Evolutionary conservation across 2,797 vertebrate genomes (phyloP).

Genomic region (Danio choprae): DNA sequence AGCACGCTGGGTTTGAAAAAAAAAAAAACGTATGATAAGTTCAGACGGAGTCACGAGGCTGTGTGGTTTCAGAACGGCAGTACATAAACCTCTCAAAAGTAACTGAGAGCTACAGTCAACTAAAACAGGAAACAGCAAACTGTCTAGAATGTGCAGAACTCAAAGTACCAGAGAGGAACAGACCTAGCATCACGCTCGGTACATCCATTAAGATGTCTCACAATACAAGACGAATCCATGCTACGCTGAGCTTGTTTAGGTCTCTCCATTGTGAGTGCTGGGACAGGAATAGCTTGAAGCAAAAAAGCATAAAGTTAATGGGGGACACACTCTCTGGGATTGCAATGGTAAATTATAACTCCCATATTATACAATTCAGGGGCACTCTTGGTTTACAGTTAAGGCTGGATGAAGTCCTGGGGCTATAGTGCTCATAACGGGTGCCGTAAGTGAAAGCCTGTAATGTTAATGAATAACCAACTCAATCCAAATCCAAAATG

Average conservation of each 20-base stretch:
- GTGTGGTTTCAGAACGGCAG: not conserved
- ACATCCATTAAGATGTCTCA: constrained; percentile 48
- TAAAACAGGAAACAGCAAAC: not conserved
- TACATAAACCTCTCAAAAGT: constrained; percentile 16
- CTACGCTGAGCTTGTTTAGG: constrained; percentile 53
- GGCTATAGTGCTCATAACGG: constrained; percentile 51
- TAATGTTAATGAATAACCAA: constrained; percentile 54
- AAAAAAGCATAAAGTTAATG: constrained; percentile 54
- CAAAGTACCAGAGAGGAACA: constrained; percentile 13
- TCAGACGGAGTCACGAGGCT: constrained; percentile 11
- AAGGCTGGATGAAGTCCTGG: constrained; percentile 53
- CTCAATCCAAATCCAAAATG: constrained; percentile 50
- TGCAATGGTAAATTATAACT: constrained; percentile 56
- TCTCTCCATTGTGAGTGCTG: constrained; percentile 45
- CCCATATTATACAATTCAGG: constrained; percentile 53
- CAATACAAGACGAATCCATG: constrained; percentile 48
- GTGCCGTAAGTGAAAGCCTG: constrained; percentile 47
- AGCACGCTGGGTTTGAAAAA: constrained; percentile 19
- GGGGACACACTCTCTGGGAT: constrained; percentile 56
- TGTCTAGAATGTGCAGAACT: not conserved
- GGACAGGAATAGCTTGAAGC: constrained; percentile 54
- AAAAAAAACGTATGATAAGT: not conserved
- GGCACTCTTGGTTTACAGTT: constrained; percentile 52
- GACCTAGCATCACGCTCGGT: constrained; percentile 18
- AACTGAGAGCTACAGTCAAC: constrained; percentile 14